phyloP scores from a whole-genome alignment of 1,140 invertebrate species.

The Homarus americanus region DNA sequence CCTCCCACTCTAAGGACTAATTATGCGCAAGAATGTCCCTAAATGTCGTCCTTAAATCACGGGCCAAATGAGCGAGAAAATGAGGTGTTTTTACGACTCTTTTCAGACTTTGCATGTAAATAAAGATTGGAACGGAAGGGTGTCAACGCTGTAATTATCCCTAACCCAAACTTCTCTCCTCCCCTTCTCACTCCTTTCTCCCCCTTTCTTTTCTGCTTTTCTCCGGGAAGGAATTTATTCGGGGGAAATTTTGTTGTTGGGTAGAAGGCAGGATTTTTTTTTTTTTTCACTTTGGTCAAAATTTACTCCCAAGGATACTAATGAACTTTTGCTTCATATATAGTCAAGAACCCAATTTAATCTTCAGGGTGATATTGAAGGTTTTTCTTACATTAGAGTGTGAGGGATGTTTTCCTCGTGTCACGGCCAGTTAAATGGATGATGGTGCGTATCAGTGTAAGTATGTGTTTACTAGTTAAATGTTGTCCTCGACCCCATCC shows the following conservation, averaged over 20 bases:
- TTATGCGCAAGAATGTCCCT: slow-evolving; percentile 65
- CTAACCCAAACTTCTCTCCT: neutral
- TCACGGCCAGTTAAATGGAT: slow-evolving; percentile 37
- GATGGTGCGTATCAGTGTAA: neutral
- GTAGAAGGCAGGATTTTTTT: too few relatives aligned
- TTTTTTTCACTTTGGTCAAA: too few relatives aligned
- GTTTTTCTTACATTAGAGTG: too few relatives aligned
- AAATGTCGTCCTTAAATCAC: slow-evolving; percentile 67
- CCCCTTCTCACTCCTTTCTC: neutral
- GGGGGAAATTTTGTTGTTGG: too few relatives aligned
- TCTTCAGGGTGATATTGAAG: too few relatives aligned
- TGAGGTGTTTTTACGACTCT: slow-evolving; percentile 64
- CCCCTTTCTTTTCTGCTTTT: neutral
- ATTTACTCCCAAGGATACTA: too few relatives aligned
- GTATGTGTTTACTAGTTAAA: slow-evolving; percentile 33
- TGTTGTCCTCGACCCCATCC: slow-evolving; percentile 37
- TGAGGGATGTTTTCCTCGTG: neutral
- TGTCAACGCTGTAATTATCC: slow-evolving; percentile 61
- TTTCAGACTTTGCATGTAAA: slow-evolving; percentile 57
- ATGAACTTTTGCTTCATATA: too few relatives aligned
- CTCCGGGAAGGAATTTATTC: too few relatives aligned
- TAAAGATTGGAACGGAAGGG: slow-evolving; percentile 51
- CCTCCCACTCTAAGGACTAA: slow-evolving; percentile 22
- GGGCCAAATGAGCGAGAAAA: slow-evolving; percentile 52
- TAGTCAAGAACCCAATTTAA: too few relatives aligned